Base-by-base conservation (phyloP, 2,113 vertebrate genomes). In the Epinephelus cyanopodus region DNA sequence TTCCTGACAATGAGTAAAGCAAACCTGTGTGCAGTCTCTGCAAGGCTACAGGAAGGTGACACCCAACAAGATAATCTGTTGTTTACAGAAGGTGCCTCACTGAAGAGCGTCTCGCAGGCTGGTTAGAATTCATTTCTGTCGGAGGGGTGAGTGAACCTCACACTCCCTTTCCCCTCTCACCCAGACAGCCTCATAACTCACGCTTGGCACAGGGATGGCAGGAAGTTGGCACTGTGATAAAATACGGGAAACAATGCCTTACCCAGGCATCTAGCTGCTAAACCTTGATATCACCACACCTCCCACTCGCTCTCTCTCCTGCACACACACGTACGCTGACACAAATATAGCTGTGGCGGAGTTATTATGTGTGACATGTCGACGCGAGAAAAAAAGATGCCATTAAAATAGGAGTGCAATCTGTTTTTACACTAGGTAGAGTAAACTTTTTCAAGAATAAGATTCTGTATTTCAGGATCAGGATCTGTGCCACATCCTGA, bases 161-260 rank as follows among this genome's bases (percentile, higher is more conserved):
- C 56, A 66, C 63, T 69, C 53, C 60, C 62, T 61, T 37, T 39
- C 73, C 70, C 64, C 66, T 69, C 81, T 81, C 83, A 67, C 58
- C 74, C 77, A 83, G 70, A 88, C 87, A 70, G 73, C 78, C 80
- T 83, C 87, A 85, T 92, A 90, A 90, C 86, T 92, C 90, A 82
- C 42, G 76, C 65, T 84, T 73, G 72, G 77, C 76, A 68, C 69
- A 63, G 33, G 73, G 81, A 79, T 66, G 85, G 88, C 56, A 90
- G 79, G 90, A 85, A 91, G 79, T 79, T 92, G 89, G 90, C 89
- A 63, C 77, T 7, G 66, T 65, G 84, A 85, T 68, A 15, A 77
- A 86, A 70, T 21, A 76, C 68, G 81, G 89, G 87, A 92, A 92
- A 92, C 90, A 90, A 90, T 86, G 87, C 82, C 73, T 87, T 72